These are phyloP conservation scores for Pinna nobilis DNA, from an alignment of 1,140 invertebrate genomes.

Conservation along the genomic window DNA sequence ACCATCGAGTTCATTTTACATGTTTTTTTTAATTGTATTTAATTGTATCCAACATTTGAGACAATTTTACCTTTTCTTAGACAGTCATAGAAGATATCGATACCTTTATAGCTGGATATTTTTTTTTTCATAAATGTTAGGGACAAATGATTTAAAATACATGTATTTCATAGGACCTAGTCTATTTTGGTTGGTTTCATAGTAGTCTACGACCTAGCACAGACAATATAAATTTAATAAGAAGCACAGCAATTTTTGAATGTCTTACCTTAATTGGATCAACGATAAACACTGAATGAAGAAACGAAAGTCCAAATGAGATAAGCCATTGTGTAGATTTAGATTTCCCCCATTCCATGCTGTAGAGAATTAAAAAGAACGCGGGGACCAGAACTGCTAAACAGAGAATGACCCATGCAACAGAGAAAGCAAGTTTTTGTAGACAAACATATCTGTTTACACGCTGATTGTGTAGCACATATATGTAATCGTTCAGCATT, in stretches of 20 bases:
- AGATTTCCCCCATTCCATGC: conserved; percentile 62
- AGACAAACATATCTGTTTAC: neutral
- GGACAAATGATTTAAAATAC: neutral
- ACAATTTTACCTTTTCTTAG: too few species aligned
- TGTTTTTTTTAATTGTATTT: too few species aligned
- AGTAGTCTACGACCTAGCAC: neutral
- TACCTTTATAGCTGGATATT: neutral
- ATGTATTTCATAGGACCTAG: too few species aligned
- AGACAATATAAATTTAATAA: neutral
- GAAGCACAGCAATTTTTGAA: neutral
- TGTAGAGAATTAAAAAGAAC: conserved; percentile 63
- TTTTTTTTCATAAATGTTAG: conserved; percentile 13
- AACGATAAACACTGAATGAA: conserved; percentile 58
- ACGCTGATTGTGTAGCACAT: neutral
- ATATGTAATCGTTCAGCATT: neutral
- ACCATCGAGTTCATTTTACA: too few species aligned
- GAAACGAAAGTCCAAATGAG: conserved; percentile 58
- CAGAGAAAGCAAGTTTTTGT: neutral
- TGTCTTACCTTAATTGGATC: conserved; percentile 63
- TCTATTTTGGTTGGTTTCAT: too few species aligned
- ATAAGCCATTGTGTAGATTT: conserved; percentile 61
- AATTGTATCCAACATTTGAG: too few species aligned
- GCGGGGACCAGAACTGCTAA: conserved; percentile 37
- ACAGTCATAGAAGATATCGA: too few species aligned
- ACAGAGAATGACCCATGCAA: conserved; percentile 52